Percentiles rank a stretch among this genome's conserved stretches.
Evolutionary conservation across 2,797 vertebrate genomes (phyloP).

Genomic region (Cyprinodon diabolis): DNA sequence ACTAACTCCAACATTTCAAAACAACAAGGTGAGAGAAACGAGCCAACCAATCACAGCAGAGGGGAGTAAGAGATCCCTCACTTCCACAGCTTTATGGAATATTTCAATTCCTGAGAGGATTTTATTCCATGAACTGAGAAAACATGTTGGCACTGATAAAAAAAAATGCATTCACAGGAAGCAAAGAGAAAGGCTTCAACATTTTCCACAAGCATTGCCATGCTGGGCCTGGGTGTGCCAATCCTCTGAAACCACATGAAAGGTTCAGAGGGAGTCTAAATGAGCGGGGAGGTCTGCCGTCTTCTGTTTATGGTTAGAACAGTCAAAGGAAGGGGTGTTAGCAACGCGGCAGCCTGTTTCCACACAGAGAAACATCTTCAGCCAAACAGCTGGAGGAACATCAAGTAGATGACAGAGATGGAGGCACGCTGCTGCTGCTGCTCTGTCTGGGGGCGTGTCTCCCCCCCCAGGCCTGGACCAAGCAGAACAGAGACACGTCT

Average conservation of each 20-base stretch:
- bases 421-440: background rate
- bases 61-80: background rate
- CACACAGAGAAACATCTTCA: background rate
- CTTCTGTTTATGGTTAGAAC: background rate
- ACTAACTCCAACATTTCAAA: background rate
- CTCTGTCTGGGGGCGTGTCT: background rate
- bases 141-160: constrained; percentile 6
- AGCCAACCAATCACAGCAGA: background rate
- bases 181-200: constrained; percentile 1
- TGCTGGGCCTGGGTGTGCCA: constrained; percentile 11
- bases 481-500: background rate
- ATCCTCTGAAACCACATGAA: background rate
- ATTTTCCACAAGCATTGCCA: background rate
- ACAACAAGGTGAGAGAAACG: background rate
- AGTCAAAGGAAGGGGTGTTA: background rate
- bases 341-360: background rate
- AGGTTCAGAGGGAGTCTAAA: background rate
- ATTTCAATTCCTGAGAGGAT: background rate
- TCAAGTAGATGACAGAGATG: background rate
- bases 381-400: background rate
- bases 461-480: background rate
- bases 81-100: background rate
- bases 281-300: background rate
- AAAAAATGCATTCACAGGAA: constrained; percentile 1
- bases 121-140: constrained; percentile 8